These are phyloP conservation scores for Eubasilissa regina DNA, from an alignment of 1,140 invertebrate species.

Conservation along the genomic window DNA sequence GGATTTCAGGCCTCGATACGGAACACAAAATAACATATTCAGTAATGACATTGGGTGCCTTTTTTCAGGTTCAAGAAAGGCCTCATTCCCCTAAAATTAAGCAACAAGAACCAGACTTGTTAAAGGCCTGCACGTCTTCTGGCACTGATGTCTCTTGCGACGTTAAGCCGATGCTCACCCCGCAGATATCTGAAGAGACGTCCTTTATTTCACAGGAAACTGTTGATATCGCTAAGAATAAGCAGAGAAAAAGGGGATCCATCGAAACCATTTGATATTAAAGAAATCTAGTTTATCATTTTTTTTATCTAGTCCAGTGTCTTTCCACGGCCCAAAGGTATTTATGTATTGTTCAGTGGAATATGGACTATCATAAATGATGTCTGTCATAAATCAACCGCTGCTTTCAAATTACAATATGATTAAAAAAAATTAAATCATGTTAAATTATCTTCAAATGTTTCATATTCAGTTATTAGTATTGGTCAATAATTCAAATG, in stretches of 20 bases:
- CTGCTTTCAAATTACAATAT: too few species aligned
- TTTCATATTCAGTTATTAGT: too few species aligned
- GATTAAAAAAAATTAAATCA: too few species aligned
- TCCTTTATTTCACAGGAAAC: constrained; percentile 78
- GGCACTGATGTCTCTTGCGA: constrained; percentile 59
- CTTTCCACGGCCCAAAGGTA: neutral
- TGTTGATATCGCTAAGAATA: constrained; percentile 61
- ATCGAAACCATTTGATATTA: constrained; percentile 81
- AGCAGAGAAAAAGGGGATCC: constrained; percentile 70
- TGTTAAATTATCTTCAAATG: too few species aligned
- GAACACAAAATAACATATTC: too few species aligned
- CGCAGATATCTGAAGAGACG: constrained; percentile 78
- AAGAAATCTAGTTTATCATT: constrained; percentile 13
- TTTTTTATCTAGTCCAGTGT: neutral
- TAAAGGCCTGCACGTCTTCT: constrained; percentile 64
- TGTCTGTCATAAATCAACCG: too few species aligned
- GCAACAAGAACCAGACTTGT: constrained; percentile 62
- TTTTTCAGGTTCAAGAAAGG: constrained; percentile 61
- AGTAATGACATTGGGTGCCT: neutral
- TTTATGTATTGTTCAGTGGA: too few species aligned
- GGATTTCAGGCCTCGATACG: too few species aligned
- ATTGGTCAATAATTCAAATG: too few species aligned
- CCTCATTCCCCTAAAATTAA: constrained; percentile 62
- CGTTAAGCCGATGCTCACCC: constrained; percentile 60
- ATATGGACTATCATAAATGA: too few species aligned